Conservation (phyloP, 1,140 invertebrate species). For the Halyomorpha halys region DNA sequence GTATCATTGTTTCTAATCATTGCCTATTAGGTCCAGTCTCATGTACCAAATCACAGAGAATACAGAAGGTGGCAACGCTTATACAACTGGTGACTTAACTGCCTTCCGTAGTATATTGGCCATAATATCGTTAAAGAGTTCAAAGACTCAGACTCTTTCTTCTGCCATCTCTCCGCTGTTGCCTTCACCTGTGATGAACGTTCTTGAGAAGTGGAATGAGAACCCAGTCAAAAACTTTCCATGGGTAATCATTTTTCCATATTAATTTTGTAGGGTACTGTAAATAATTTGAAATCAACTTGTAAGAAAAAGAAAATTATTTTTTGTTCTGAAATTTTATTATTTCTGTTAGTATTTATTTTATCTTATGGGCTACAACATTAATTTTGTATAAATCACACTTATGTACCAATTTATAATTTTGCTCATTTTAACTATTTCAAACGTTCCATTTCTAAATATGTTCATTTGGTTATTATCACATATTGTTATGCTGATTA, state of each 20-base stretch:
- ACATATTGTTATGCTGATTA: too few relatives aligned
- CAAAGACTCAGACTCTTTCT: constrained; percentile 41
- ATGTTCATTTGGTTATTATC: too few relatives aligned
- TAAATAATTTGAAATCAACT: too few relatives aligned
- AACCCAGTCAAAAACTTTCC: constrained; percentile 43
- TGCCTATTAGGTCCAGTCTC: constrained; percentile 38
- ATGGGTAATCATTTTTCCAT: constrained; percentile 33
- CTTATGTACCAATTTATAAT: too few relatives aligned
- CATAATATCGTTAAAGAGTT: constrained; percentile 46
- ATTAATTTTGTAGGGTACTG: too few relatives aligned
- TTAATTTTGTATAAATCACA: too few relatives aligned
- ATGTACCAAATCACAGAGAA: constrained; percentile 44
- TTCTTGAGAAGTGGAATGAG: constrained; percentile 54
- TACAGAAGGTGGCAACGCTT: constrained; percentile 40
- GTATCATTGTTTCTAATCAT: not conserved
- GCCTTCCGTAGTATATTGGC: constrained; percentile 47
- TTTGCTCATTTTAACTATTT: too few relatives aligned
- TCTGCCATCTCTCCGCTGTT: constrained; percentile 45
- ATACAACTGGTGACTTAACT: constrained; percentile 41
- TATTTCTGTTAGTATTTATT: too few relatives aligned
- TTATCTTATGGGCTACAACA: too few relatives aligned
- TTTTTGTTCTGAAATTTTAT: too few relatives aligned
- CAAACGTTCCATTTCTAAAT: too few relatives aligned
- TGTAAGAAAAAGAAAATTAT: too few relatives aligned
- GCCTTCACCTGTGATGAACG: constrained; percentile 45